Conservation (phyloP, 2,113 vertebrate species). For the Oreochromis niloticus region DNA sequence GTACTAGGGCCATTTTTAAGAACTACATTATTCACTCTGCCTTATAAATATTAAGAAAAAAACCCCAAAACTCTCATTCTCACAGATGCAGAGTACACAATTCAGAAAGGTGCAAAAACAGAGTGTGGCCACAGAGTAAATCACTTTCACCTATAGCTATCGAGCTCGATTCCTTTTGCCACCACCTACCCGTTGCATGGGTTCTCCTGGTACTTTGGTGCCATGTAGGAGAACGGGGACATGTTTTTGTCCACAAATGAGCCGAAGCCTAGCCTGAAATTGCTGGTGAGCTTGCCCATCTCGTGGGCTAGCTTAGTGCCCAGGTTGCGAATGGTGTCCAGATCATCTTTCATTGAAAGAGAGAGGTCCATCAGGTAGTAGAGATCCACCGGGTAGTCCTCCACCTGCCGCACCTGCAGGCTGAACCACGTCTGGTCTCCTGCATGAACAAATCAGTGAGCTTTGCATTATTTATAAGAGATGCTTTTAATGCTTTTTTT, state of each 20-base stretch:
- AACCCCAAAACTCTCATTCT: accelerated
- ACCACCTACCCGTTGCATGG: conserved; percentile 90
- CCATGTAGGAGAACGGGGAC: conserved; percentile 95
- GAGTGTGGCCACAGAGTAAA: neutral
- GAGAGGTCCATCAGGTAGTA: conserved; percentile 99
- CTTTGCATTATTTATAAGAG: neutral
- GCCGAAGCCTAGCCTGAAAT: conserved; percentile 94
- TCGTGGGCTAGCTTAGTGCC: conserved; percentile 91
- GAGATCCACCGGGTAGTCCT: conserved; percentile 95
- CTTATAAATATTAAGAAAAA: neutral
- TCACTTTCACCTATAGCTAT: neutral
- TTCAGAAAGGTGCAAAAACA: neutral
- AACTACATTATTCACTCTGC: neutral
- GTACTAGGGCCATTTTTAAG: neutral
- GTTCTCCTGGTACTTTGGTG: conserved; percentile 89
- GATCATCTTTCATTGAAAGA: conserved; percentile 96
- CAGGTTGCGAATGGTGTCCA: conserved; percentile 89
- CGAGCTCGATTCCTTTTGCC: neutral
- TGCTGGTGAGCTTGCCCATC: conserved; percentile 96
- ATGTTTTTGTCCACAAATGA: conserved; percentile 96
- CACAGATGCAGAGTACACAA: neutral
- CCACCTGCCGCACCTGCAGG: conserved; percentile 94
- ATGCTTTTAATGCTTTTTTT: neutral
- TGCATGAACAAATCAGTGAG: conserved; percentile 36
- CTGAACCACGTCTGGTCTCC: conserved; percentile 81